These are phyloP conservation scores for Dipodomys stephensi DNA, from an alignment of 2,113 vertebrate genomes.

Conservation along the genomic window DNA sequence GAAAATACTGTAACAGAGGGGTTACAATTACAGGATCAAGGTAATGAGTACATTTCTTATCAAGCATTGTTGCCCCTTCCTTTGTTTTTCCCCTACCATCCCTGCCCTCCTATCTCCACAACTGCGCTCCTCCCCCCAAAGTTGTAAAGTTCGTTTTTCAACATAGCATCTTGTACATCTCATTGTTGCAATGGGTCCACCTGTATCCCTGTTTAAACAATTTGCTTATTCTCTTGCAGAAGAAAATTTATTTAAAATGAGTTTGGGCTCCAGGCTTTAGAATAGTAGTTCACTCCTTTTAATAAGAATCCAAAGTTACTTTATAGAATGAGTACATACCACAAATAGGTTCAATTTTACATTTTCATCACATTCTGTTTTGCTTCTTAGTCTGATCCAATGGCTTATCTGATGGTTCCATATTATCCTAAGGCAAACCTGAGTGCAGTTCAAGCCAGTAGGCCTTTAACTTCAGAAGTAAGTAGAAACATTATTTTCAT, in stretches of 20 bases:
- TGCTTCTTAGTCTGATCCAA: slow-evolving; percentile 87
- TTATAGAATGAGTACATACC: slow-evolving; percentile 13
- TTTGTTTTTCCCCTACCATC: too few relatives aligned
- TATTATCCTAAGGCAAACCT: slow-evolving; percentile 88
- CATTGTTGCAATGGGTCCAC: too few relatives aligned
- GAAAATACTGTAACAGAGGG: too few relatives aligned
- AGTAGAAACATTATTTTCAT: slow-evolving; percentile 76
- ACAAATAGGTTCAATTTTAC: slow-evolving; percentile 51
- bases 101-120: too few relatives aligned
- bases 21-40: too few relatives aligned
- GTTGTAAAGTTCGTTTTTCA: too few relatives aligned
- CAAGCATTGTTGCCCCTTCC: too few relatives aligned
- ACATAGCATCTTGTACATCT: too few relatives aligned
- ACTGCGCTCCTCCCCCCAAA: too few relatives aligned
- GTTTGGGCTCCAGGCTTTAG: slow-evolving; percentile 35
- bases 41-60: too few relatives aligned
- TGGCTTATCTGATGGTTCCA: slow-evolving; percentile 90
- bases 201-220: too few relatives aligned
- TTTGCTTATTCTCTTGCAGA: background rate
- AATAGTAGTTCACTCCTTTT: slow-evolving; percentile 37
- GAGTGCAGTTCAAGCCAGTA: slow-evolving; percentile 83
- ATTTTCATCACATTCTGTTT: slow-evolving; percentile 50
- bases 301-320: slow-evolving; percentile 29
- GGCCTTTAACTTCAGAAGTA: slow-evolving; percentile 86
- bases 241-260: slow-evolving; percentile 55